Percentiles rank a stretch among this genome's conserved stretches.
These are phyloP conservation scores for Rhizomys pruinosus DNA, from an alignment of 2,113 vertebrate species.

Conservation along the genomic window DNA sequence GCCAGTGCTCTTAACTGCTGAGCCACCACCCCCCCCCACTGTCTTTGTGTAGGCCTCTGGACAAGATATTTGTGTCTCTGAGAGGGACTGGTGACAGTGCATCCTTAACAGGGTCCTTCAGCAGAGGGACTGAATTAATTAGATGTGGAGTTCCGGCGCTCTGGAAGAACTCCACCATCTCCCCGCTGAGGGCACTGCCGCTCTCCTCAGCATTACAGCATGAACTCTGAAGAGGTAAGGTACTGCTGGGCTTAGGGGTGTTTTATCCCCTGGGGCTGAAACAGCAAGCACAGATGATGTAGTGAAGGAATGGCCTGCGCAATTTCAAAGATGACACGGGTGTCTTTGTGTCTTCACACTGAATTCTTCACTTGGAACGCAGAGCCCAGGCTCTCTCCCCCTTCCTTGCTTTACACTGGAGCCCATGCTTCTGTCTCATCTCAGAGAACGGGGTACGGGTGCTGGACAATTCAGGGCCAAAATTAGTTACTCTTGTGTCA, in stretches of 20 bases:
- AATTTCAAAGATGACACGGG: not conserved
- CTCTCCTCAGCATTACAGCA: rapidly evolving
- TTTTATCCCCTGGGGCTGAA: not conserved
- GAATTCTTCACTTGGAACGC: not conserved
- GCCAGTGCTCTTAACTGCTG: too few relatives aligned
- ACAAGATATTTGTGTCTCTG: not conserved
- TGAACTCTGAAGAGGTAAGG: not conserved
- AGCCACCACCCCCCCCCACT: not conserved
- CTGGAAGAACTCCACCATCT: not conserved
- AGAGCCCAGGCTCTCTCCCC: not conserved
- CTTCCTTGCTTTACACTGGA: not conserved
- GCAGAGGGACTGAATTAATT: not conserved
- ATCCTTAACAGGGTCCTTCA: rapidly evolving
- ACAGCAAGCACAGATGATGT: not conserved
- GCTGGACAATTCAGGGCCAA: not conserved
- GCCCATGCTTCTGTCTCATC: not conserved
- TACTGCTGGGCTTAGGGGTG: not conserved
- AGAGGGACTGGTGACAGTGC: rapidly evolving
- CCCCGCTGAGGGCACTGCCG: not conserved
- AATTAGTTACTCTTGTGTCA: not conserved
- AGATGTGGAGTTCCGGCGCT: not conserved
- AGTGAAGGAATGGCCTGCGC: not conserved
- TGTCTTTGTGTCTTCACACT: too few relatives aligned
- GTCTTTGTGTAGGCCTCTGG: not conserved
- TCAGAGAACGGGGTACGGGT: not conserved